phyloP scores from a whole-genome alignment of 2,113 vertebrate species.

The Ascaphus truei region DNA sequence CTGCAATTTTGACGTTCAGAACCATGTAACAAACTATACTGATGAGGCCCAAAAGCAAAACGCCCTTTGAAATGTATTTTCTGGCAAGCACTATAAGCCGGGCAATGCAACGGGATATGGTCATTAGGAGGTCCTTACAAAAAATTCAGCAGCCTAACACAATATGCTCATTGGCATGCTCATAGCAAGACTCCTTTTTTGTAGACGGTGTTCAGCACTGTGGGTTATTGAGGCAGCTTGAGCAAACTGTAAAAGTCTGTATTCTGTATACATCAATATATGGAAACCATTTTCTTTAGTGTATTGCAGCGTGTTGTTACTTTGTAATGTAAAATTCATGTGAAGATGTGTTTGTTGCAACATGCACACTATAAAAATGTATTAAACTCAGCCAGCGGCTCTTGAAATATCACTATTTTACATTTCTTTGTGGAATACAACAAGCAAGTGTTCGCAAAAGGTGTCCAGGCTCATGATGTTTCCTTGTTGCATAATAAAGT shows the following conservation, averaged over 20 bases:
- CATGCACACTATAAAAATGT: constrained; percentile 28
- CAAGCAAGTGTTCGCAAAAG: constrained; percentile 26
- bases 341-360: background rate
- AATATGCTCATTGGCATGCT: constrained; percentile 10
- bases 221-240: constrained; percentile 1
- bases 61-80: background rate
- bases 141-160: background rate
- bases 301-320: background rate
- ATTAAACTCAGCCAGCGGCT: constrained; percentile 33
- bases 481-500: constrained; percentile 50
- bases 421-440: constrained; percentile 38
- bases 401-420: constrained; percentile 42
- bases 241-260: constrained; percentile 18
- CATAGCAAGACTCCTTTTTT: background rate
- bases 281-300: constrained; percentile 10
- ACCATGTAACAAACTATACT: background rate
- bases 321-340: background rate
- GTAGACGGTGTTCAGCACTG: background rate
- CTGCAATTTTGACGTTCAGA: too few species aligned
- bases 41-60: background rate
- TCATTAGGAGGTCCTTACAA: constrained; percentile 8
- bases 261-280: constrained; percentile 4
- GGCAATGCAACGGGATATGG: background rate
- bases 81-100: background rate
- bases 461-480: constrained; percentile 39